A percentile compares a stretch with the other conserved stretches of the same genome.
Evolutionary conservation across 2,113 vertebrate species (phyloP).

Genomic region (Sebastes fasciatus): DNA sequence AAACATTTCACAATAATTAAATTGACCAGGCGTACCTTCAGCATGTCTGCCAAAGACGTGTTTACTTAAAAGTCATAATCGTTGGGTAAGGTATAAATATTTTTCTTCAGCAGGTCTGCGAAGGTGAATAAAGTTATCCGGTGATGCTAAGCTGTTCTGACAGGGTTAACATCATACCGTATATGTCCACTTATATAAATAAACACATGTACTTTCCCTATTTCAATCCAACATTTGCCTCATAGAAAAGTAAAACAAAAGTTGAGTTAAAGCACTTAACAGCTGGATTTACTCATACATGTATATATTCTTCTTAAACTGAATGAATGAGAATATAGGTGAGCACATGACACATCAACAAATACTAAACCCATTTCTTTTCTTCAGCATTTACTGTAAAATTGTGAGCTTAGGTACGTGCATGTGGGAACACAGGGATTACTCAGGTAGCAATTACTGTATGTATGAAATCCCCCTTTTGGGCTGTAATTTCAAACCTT

Average conservation of each 20-base stretch:
- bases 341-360: neutral
- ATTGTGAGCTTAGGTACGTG: constrained; percentile 11
- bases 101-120: constrained; percentile 21
- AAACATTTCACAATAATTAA: constrained; percentile 29
- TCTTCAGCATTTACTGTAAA: constrained; percentile 9
- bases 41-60: constrained; percentile 20
- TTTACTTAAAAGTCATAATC: constrained; percentile 46
- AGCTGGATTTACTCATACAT: neutral
- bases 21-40: constrained; percentile 7
- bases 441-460: constrained; percentile 74
- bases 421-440: constrained; percentile 54
- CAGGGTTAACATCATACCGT: constrained; percentile 32
- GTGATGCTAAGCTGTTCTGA: constrained; percentile 34
- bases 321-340: neutral
- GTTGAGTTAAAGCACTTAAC: constrained; percentile 1
- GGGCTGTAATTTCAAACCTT: constrained; percentile 71
- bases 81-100: constrained; percentile 44
- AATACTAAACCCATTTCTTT: neutral
- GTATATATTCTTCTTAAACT: neutral
- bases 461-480: constrained; percentile 48
- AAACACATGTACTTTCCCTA: constrained; percentile 19
- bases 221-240: constrained; percentile 22
- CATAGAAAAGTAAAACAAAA: constrained; percentile 24
- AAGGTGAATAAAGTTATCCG: constrained; percentile 17
- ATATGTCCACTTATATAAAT: constrained; percentile 44